phyloP scores from a whole-genome alignment of 2,797 vertebrate species.

The Chanos chanos region DNA sequence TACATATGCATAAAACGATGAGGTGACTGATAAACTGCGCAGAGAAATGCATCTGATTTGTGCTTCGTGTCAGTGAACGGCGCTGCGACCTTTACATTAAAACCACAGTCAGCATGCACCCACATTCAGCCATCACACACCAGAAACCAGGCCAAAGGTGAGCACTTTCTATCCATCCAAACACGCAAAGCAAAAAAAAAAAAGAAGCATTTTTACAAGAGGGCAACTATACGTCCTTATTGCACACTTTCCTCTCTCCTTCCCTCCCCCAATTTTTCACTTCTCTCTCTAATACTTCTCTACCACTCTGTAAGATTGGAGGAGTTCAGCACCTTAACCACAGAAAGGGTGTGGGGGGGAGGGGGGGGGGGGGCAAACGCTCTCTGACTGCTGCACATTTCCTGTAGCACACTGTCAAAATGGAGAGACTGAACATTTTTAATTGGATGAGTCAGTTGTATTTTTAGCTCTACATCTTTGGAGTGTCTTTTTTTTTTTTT shows the following conservation, averaged over 20 bases:
- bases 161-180: not conserved
- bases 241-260: not conserved
- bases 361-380: slow-evolving; percentile 47
- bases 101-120: too few relatives aligned
- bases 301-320: slow-evolving; percentile 1
- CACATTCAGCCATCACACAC: slow-evolving; percentile 2
- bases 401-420: slow-evolving; percentile 54
- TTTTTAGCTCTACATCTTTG: slow-evolving; percentile 39
- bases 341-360: slow-evolving; percentile 41
- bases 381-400: slow-evolving; percentile 46
- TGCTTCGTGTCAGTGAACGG: too few relatives aligned
- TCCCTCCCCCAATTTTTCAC: not conserved
- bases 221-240: not conserved
- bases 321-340: slow-evolving; percentile 29
- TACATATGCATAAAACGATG: too few relatives aligned
- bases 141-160: slow-evolving; percentile 9
- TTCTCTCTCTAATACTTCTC: not conserved
- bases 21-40: too few relatives aligned
- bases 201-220: not conserved
- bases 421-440: slow-evolving; percentile 56
- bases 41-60: too few relatives aligned
- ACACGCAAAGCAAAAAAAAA: too few relatives aligned
- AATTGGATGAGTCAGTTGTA: slow-evolving; percentile 51
- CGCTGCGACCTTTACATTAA: too few relatives aligned
- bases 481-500: slow-evolving; percentile 25